Base-by-base conservation (phyloP, 2,888 invertebrate species). In the Sicus ferrugineus region DNA sequence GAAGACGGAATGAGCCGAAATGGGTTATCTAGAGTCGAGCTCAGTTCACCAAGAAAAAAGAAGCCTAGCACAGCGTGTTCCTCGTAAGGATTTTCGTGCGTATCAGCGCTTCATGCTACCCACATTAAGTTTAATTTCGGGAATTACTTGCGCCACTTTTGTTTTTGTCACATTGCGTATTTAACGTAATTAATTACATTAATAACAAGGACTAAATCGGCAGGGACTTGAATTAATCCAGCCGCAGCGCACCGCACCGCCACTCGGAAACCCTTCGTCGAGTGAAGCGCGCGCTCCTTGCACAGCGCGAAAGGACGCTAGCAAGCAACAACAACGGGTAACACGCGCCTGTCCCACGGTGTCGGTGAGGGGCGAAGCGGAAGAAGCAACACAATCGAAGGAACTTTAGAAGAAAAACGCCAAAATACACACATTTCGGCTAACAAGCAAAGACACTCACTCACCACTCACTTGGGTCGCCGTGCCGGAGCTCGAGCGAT, bases 131-230 rank as follows among this genome's bases (percentile, higher is more conserved):
- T 74, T 73, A 74, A 74, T 75, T 75, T 74, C 73, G 64, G 67
- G 72, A 74, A 74, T 73, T 74, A 73, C 70, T 72, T 72, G 69
- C 73, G 73, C 73, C 73, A 72, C 73, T 74, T 73, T 77, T 77
- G 76, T 72, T 75, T 75, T 74, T 77, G 77, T 76, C 77, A 77
- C 75, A 76, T 77, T 77, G 75, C 73, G 72, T 75, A 75, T 75
- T 75, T 72, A 70, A 72, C 73, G 73, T 75, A 76, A 77, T 77
- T 77, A 77, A 77, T 77, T 77, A 75, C 74, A 73, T 71, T 72
- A 74, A 74, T 73, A 74, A 73, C 70, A 68, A 70, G 68, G 67
- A 68, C 70, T 69, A 72, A 74, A 75, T 73, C n/a, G n/a, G n/a
- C n/a, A n/a, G n/a, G n/a, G n/a, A n/a, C 74, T 73, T 70, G 70